Conservation (phyloP, 2,113 vertebrate species). For the Ptilorrhoa leucosticta region DNA sequence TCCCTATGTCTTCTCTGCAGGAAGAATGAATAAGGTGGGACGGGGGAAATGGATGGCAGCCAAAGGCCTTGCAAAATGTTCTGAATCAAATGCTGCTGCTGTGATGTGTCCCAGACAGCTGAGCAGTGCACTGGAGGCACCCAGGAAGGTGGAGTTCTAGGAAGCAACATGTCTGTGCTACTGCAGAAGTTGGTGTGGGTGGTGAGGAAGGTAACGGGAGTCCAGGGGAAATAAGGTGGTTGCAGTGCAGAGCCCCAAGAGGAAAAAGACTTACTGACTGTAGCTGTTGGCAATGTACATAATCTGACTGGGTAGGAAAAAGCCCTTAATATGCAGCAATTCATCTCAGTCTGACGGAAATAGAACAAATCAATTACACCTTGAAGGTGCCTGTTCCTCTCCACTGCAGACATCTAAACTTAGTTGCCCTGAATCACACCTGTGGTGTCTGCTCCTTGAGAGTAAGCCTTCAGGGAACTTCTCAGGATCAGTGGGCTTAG, state of each 20-base stretch:
- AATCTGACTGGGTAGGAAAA: not conserved
- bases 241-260: not conserved
- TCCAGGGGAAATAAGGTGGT: not conserved
- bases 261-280: not conserved
- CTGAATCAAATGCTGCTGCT: not conserved
- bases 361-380: not conserved
- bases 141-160: not conserved
- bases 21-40: not conserved
- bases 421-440: not conserved
- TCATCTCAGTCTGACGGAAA: not conserved
- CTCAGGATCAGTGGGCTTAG: not conserved
- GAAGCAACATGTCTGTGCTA: accelerated
- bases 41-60: not conserved
- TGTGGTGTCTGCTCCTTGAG: not conserved
- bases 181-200: not conserved
- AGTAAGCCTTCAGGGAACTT: not conserved
- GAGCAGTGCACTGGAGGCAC: not conserved
- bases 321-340: not conserved
- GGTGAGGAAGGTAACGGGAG: not conserved
- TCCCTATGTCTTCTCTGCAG: not conserved
- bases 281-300: not conserved
- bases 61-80: not conserved
- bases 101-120: not conserved
- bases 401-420: not conserved
- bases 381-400: not conserved